Base-by-base conservation (phyloP, 2,797 vertebrate genomes). In the Sebastes jordani region DNA sequence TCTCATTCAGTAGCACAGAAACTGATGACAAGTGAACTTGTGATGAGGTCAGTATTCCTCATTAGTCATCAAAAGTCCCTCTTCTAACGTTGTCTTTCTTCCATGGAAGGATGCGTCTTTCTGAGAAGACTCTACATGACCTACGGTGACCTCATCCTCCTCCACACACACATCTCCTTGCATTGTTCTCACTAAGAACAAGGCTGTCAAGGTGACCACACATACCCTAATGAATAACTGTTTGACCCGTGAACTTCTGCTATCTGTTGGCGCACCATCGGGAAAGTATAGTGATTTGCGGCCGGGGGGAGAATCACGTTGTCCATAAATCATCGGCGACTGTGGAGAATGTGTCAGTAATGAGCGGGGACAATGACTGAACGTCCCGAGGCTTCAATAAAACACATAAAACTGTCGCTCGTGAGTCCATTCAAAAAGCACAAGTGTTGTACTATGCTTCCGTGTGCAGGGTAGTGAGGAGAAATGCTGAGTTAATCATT, bases 401-500 rank as follows among this genome's bases (percentile, higher is more conserved):
- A 76, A 20, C 74, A 72, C 80, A 82, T 78, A 61, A 74, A 84
- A 78, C 36, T 56, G 69, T 55, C 68, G 61, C 59, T 46, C 7
- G 27, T 52, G 52, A 78, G 61, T 34, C 32, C 49, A 82, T 89
- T 87, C 77, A 88, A 66, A 27, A 55, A 78, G 38, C 68, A 27
- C 25, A 27, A 55, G 49, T 32, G 83, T 73, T 82, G 64, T 65
- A 69, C 32, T 83, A 49, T 62, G 76, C 66, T 55, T 58, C 77
- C 7, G 52, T 77, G 76, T 69, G 59, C 38, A 63, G 61, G 52
- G 49, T 61, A 25, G 42, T 49, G 83, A 84, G 42, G 60, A 71
- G 65, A 79, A 71, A 27, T 23, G 73, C 11, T 1, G 25, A 56
- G 91, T 94, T 92, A 95, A 93, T 95, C 84, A 94, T 93, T 91